These are phyloP conservation scores for Sceloporus undulatus DNA, from an alignment of 2,113 vertebrate genomes.

Conservation along the genomic window DNA sequence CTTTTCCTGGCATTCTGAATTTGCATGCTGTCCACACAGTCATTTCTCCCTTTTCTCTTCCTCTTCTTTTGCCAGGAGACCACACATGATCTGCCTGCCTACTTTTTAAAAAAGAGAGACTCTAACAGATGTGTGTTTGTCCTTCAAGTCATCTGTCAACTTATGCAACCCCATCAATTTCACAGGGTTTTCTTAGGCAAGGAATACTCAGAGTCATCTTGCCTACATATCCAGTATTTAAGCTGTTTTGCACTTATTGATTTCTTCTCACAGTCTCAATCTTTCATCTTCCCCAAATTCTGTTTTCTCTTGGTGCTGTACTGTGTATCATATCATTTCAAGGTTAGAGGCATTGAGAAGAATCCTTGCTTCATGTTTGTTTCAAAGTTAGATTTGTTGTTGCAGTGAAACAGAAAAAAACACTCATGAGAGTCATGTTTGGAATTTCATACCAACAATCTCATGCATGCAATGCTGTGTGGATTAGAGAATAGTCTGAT, in stretches of 20 bases:
- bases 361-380: neutral
- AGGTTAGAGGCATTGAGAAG: neutral
- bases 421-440: neutral
- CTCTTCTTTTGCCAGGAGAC: conserved; percentile 8
- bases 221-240: neutral
- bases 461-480: neutral
- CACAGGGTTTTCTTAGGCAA: no score
- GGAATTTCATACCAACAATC: neutral
- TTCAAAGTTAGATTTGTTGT: neutral
- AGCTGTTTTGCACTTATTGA: neutral
- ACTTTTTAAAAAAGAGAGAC: neutral
- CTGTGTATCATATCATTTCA: neutral
- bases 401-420: neutral
- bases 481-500: neutral
- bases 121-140: neutral
- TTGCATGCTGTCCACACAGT: neutral
- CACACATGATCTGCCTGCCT: neutral
- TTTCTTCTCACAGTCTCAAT: neutral
- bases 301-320: conserved; percentile 20
- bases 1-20: conserved; percentile 18
- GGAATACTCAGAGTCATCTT: no score
- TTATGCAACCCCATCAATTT: no score
- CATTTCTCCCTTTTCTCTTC: neutral
- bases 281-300: neutral
- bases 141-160: no score